Evolutionary conservation across 2,888 invertebrate genomes (phyloP).

Genomic region (Leucophenga montana): DNA sequence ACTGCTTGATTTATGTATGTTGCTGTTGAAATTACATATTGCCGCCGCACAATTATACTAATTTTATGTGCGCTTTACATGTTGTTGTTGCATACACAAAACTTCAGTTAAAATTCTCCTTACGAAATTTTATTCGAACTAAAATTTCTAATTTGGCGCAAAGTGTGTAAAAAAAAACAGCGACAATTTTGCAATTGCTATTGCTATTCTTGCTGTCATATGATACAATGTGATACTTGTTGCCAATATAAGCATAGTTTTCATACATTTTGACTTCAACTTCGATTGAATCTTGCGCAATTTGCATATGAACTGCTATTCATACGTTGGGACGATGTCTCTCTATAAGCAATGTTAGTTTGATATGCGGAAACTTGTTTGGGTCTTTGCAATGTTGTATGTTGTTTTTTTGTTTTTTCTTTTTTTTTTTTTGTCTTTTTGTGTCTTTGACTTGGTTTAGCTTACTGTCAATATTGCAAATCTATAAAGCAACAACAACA

Average conservation of each 20-base stretch:
- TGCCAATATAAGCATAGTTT: too few species aligned
- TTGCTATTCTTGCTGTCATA: not conserved
- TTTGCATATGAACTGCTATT: conserved; percentile 15
- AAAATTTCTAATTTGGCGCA: too few species aligned
- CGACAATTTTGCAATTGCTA: not conserved
- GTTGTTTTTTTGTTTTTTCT: too few species aligned
- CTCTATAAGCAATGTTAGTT: not conserved
- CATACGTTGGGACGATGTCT: too few species aligned
- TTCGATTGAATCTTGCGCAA: conserved; percentile 10
- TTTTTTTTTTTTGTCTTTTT: not conserved
- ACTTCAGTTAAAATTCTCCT: too few species aligned
- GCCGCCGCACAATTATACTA: conserved; percentile 11
- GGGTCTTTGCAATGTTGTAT: too few species aligned
- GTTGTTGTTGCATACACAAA: too few species aligned
- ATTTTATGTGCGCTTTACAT: conserved; percentile 33
- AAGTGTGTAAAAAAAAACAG: not conserved
- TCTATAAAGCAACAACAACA: conserved; percentile 9
- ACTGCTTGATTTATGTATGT: conserved; percentile 15
- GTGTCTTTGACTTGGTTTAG: not conserved
- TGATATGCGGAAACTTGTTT: conserved; percentile 21
- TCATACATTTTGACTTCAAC: not conserved
- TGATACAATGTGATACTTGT: too few species aligned
- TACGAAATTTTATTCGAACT: not conserved
- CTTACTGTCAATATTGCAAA: conserved; percentile 15
- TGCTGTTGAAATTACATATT: conserved; percentile 24